Evolutionary conservation across 2,113 vertebrate species (phyloP), one percentile per base, ranked within the genome.

Genomic region (Oxyura jamaicensis): DNA sequence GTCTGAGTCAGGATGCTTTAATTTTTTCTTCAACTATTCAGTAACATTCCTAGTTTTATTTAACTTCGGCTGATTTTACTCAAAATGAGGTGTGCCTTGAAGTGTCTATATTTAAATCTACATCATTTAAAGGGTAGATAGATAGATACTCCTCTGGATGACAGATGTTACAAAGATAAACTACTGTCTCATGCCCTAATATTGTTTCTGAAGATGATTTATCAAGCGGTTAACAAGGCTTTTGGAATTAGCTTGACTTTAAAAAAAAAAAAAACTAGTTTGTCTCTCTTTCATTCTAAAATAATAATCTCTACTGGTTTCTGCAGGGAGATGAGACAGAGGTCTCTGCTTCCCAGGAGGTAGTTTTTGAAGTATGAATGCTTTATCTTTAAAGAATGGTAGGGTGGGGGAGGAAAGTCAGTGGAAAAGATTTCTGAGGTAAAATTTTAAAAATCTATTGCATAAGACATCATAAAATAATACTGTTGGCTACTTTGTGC

Each of bases 91-190:
- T 52, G 53, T 53, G 44, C 42, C 67, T 91, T 79, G 79, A 90
- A 76, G 63, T 73, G 48, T 53, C 66, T 72, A 72, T 36, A 11
- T 94, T 95, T 42, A 73, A 84, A 31, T 12, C 72, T 9, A 44
- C n/a, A 42, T 83, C 1, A 0, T 73, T 82, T 82, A 72, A 83
- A 76, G 72, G 41, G 11, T 62, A 60, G 50, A 60, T 77, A 60
- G 50, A 60, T 77, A 20, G 77, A 5, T 89, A 75, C 17, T 29
- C 2, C 65, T 85, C 74, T 91, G 67, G 58, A 62, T 91, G 89
- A 95, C 63, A 91, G 68, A 65, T 81, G 41, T 91, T 95, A 79
- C 67, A 76, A 73, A 87, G 83, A 85, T 84, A 92, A 96, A 93
- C 78, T 89, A 14, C 62, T 89, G 22, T 87, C 60, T 83, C 36